phyloP scores from a whole-genome alignment of 2,888 invertebrate genomes.

The Leucoma salicis region DNA sequence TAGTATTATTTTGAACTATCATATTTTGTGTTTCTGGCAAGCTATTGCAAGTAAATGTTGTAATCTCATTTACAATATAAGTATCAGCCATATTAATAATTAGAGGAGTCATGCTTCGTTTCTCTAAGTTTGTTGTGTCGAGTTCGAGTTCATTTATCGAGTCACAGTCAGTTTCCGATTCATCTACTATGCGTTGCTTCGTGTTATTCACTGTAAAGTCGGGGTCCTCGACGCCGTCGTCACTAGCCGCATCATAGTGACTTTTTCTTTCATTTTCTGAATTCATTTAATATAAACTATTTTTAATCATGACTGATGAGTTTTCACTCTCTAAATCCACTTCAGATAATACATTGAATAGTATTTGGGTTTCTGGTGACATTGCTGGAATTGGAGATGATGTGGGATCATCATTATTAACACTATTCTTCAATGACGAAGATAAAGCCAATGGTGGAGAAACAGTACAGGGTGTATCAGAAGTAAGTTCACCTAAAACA shows the following conservation, averaged over 20 bases:
- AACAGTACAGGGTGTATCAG: slow-evolving; percentile 1
- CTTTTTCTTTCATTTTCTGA: slow-evolving; percentile 2
- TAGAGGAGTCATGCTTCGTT: slow-evolving; percentile 3
- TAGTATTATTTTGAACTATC: slow-evolving; percentile 5
- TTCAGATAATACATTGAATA: slow-evolving; percentile 7
- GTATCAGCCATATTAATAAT: too few relatives aligned
- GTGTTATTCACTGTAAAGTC: slow-evolving; percentile 2
- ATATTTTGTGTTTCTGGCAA: slow-evolving; percentile 3
- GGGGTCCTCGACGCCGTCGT: slow-evolving; percentile 4
- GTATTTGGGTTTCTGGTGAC: slow-evolving; percentile 6
- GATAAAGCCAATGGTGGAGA: slow-evolving; percentile 3
- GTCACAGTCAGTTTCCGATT: slow-evolving; percentile 5
- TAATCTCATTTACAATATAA: slow-evolving; percentile 3
- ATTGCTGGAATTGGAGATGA: slow-evolving; percentile 6
- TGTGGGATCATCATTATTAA: slow-evolving; percentile 4
- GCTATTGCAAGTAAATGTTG: slow-evolving; percentile 3
- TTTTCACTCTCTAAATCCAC: slow-evolving; percentile 4
- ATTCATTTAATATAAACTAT: not conserved
- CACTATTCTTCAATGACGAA: slow-evolving; percentile 2
- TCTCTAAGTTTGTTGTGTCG: slow-evolving; percentile 4
- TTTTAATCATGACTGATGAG: slow-evolving; percentile 2
- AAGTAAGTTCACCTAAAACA: slow-evolving; percentile 2
- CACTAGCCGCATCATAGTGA: slow-evolving; percentile 3
- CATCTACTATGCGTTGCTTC: slow-evolving; percentile 3
- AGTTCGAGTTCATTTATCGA: slow-evolving; percentile 4